Conservation (phyloP, 2,888 invertebrate species). For the Drosophila putrida region DNA sequence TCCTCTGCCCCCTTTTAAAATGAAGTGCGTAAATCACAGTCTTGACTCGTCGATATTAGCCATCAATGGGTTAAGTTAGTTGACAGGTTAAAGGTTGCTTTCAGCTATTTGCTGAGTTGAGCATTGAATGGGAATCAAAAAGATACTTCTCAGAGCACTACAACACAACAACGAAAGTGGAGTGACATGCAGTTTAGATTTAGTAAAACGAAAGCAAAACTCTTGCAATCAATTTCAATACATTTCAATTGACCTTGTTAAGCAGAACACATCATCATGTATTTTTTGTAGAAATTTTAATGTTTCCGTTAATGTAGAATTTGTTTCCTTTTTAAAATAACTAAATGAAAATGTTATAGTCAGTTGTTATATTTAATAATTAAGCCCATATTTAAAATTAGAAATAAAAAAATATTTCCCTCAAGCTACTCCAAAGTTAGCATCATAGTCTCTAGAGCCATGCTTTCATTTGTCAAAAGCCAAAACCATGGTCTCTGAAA, state of each 20-base stretch:
- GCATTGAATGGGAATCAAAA: constrained; percentile 4
- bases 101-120: constrained; percentile 3
- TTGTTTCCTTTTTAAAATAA: too few species aligned
- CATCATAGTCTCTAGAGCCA: too few species aligned
- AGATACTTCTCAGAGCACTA: constrained; percentile 2
- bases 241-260: neutral
- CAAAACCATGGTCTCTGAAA: too few species aligned
- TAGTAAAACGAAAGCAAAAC: neutral
- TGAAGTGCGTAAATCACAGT: constrained; percentile 57
- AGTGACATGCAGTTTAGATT: constrained; percentile 1
- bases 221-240: neutral
- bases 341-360: too few species aligned
- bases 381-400: too few species aligned
- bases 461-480: too few species aligned
- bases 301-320: too few species aligned
- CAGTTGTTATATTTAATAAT: too few species aligned
- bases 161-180: constrained; percentile 10
- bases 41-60: constrained; percentile 41
- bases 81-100: constrained; percentile 3
- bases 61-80: neutral
- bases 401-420: too few species aligned
- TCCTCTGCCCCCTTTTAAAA: constrained; percentile 1
- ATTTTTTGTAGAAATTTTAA: too few species aligned
- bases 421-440: too few species aligned
- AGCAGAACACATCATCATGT: too few species aligned